A percentile compares a stretch with the other conserved stretches of the same genome.
Conservation (phyloP, 2,888 invertebrate genomes). For the Drosophila basisetae region DNA sequence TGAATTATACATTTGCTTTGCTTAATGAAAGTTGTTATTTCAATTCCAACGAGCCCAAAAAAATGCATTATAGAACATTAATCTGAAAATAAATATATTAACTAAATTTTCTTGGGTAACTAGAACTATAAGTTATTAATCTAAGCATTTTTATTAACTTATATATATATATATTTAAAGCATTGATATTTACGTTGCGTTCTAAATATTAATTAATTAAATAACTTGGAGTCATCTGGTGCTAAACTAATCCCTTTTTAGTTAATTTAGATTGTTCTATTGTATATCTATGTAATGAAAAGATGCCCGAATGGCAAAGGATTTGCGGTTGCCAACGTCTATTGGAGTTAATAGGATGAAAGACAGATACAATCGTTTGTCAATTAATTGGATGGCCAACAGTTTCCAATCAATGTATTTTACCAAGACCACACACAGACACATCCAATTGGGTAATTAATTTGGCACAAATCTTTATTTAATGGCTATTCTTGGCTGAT, state of each 20-base stretch:
- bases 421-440: constrained; percentile 18
- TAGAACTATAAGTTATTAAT: no score
- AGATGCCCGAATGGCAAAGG: background rate
- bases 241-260: background rate
- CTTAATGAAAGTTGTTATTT: background rate
- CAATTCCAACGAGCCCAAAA: background rate
- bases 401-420: constrained; percentile 30
- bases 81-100: background rate
- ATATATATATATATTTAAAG: no score
- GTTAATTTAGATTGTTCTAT: background rate
- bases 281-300: background rate
- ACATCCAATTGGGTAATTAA: constrained; percentile 29
- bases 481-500: constrained; percentile 33
- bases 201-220: background rate
- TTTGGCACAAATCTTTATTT: constrained; percentile 35
- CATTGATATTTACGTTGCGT: no score
- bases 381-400: constrained; percentile 41
- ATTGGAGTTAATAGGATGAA: constrained; percentile 15
- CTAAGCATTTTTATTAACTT: no score
- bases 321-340: constrained; percentile 1
- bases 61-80: background rate
- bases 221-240: background rate
- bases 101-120: no score
- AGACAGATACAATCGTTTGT: constrained; percentile 27
- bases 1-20: background rate